These are phyloP conservation scores for Cheilosia pagana DNA, from an alignment of 2,888 invertebrate species.

Conservation along the genomic window DNA sequence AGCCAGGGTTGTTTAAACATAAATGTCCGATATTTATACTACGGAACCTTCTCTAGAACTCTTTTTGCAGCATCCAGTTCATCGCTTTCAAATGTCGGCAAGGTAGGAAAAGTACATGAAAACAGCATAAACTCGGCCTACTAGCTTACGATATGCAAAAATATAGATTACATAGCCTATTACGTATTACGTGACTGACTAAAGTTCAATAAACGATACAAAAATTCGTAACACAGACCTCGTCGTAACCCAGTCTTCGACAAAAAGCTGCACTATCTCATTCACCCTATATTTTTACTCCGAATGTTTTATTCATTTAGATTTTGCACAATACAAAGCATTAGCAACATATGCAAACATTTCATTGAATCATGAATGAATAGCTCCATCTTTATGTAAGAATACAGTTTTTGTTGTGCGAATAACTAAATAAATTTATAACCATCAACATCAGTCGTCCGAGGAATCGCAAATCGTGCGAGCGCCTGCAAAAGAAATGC, in stretches of 20 bases:
- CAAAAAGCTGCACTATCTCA: background rate
- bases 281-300: no score
- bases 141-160: no score
- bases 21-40: no score
- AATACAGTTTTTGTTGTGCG: constrained; percentile 2
- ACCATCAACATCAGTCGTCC: background rate
- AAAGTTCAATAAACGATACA: background rate
- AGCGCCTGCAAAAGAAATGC: constrained; percentile 20
- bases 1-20: no score
- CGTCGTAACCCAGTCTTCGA: background rate
- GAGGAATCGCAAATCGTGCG: background rate
- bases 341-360: background rate
- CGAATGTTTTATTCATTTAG: constrained; percentile 33
- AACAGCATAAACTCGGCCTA: no score
- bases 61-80: no score
- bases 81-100: no score
- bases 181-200: no score
- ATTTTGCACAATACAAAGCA: constrained; percentile 2
- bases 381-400: background rate
- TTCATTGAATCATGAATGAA: constrained; percentile 33
- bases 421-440: background rate
- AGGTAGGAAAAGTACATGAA: no score
- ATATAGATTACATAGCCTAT: no score
- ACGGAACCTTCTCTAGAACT: no score
- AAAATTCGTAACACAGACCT: background rate